Percentiles rank a stretch among this genome's conserved stretches.
Conservation (phyloP, 2,113 vertebrate species). For the Aphyosemion australe region DNA sequence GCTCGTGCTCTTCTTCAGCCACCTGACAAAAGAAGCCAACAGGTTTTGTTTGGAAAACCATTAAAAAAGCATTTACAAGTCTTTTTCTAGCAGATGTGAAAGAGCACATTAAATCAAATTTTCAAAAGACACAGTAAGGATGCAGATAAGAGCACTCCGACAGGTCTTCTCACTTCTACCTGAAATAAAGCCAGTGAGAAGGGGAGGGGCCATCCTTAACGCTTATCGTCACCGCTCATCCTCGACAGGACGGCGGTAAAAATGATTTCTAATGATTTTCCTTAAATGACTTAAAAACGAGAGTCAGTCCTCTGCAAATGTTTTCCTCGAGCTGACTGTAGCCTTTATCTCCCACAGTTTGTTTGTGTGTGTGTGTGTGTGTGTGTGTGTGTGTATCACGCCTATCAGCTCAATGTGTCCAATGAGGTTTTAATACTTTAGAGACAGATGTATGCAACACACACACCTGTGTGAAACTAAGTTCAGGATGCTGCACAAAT, state of each 20-base stretch:
- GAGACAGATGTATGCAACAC: constrained; percentile 6
- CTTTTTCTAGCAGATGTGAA: constrained; percentile 9
- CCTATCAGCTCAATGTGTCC: constrained; percentile 20
- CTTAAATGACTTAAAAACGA: constrained; percentile 41
- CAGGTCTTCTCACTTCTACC: constrained; percentile 15
- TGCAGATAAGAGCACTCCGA: constrained; percentile 5
- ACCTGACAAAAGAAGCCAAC: background rate
- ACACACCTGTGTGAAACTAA: background rate
- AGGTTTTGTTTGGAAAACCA: constrained; percentile 6
- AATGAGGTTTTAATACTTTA: constrained; percentile 38
- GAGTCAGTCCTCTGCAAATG: constrained; percentile 4
- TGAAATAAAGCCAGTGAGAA: constrained; percentile 19
- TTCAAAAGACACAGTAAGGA: constrained; percentile 5
- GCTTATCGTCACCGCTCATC: constrained; percentile 28
- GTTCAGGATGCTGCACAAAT: background rate
- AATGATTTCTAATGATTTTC: constrained; percentile 33
- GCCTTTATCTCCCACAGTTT: constrained; percentile 39
- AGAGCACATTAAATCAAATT: background rate
- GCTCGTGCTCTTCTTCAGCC: constrained; percentile 23
- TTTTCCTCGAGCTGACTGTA: constrained; percentile 21
- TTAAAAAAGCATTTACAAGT: constrained; percentile 9
- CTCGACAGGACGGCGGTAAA: constrained; percentile 39
- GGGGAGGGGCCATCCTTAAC: constrained; percentile 16
- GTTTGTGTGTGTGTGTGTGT: no score
- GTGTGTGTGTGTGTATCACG: constrained; percentile 16